Conservation (phyloP, 2,888 invertebrate species). For the Drosophila borealis region DNA sequence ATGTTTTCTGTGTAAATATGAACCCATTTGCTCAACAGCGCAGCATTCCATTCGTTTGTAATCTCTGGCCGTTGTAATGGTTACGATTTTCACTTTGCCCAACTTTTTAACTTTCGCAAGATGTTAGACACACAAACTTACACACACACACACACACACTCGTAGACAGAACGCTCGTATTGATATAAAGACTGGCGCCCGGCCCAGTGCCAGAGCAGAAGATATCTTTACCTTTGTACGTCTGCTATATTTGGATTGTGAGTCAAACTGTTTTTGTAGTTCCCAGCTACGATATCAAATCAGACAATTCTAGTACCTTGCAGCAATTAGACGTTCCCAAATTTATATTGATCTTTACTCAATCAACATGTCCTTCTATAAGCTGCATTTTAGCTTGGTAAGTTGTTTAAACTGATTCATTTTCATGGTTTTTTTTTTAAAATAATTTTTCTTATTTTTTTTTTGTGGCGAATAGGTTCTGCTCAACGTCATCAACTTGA, state of each 20-base stretch:
- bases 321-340: constrained; percentile 52
- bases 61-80: constrained; percentile 36
- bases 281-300: constrained; percentile 49
- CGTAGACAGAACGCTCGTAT: constrained; percentile 9
- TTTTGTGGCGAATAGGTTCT: constrained; percentile 34
- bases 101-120: constrained; percentile 66
- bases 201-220: constrained; percentile 25
- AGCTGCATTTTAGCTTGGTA: constrained; percentile 47
- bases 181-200: constrained; percentile 50
- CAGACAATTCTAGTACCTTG: constrained; percentile 59
- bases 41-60: constrained; percentile 39
- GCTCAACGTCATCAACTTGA: constrained; percentile 34
- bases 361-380: constrained; percentile 53
- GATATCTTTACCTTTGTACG: constrained; percentile 37
- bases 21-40: constrained; percentile 47
- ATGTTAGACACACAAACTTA: constrained; percentile 45
- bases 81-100: constrained; percentile 42
- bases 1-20: constrained; percentile 55
- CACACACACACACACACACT: constrained; percentile 18
- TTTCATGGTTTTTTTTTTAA: not conserved
- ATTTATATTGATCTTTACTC: constrained; percentile 5
- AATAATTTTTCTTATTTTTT: not conserved
- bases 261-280: constrained; percentile 51
- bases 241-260: constrained; percentile 52
- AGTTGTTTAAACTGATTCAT: constrained; percentile 7